A percentile compares a stretch with the other conserved stretches of the same genome.
Conservation (phyloP, 2,888 invertebrate genomes). For the Spilosoma lubricipeda region DNA sequence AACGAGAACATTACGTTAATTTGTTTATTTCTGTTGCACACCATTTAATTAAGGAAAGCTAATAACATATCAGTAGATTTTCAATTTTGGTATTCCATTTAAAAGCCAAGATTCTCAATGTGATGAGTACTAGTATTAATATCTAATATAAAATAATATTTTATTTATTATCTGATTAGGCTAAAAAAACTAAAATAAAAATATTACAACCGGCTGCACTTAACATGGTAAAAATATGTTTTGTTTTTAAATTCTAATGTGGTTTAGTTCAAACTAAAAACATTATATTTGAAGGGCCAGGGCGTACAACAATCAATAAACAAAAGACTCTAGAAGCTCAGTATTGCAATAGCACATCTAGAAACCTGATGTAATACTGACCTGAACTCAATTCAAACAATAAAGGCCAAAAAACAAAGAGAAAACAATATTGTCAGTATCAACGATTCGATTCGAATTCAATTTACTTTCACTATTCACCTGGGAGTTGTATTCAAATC, state of each 20-base stretch:
- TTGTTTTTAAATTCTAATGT: too few relatives aligned
- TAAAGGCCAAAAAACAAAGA: conserved; percentile 44
- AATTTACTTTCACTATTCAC: conserved; percentile 65
- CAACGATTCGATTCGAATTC: conserved; percentile 55
- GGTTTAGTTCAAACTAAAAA: background rate
- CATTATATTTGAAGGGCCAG: background rate
- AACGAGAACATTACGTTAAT: background rate
- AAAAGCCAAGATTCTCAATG: background rate
- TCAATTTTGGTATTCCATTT: background rate
- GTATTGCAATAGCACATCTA: background rate
- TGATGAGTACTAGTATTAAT: background rate
- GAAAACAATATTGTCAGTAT: conserved; percentile 56
- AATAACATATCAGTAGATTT: too few relatives aligned
- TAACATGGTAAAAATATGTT: too few relatives aligned
- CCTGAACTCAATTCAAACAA: conserved; percentile 36
- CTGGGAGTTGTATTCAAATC: conserved; percentile 56
- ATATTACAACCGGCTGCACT: background rate
- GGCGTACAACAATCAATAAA: background rate
- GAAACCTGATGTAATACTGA: conserved; percentile 33
- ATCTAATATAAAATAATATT: too few relatives aligned
- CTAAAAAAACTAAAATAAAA: background rate
- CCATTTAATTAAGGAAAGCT: background rate
- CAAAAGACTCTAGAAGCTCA: background rate
- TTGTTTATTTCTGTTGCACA: background rate
- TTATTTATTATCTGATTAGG: too few relatives aligned